These are phyloP conservation scores for Eufriesea mexicana DNA, from an alignment of 1,140 invertebrate genomes.

Conservation along the genomic window DNA sequence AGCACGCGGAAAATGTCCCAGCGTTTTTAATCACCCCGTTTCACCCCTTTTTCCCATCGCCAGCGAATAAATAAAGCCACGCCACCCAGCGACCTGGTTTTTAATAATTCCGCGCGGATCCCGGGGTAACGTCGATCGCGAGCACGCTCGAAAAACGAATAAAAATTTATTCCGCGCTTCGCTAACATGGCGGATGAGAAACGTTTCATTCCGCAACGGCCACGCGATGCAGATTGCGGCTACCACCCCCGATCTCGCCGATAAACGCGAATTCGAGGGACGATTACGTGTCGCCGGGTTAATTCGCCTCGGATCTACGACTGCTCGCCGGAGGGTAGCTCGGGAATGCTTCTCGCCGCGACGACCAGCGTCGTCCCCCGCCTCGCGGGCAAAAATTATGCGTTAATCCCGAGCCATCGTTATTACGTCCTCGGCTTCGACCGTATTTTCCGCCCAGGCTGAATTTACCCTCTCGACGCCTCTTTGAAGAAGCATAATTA, in stretches of 20 bases:
- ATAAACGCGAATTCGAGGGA: slow-evolving; percentile 45
- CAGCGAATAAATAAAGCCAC: not conserved
- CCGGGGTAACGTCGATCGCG: not conserved
- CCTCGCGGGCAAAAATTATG: slow-evolving; percentile 19
- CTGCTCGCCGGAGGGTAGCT: slow-evolving; percentile 12
- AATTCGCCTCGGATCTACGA: slow-evolving; percentile 22
- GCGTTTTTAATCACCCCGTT: slow-evolving; percentile 3
- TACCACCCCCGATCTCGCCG: not conserved
- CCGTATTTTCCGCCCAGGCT: no score
- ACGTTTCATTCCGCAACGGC: not conserved
- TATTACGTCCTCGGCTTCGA: not conserved
- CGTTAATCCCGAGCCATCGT: not conserved
- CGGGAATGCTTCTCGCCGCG: not conserved
- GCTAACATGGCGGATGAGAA: not conserved
- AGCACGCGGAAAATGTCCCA: not conserved
- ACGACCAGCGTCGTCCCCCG: no score
- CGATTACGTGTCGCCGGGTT: slow-evolving; percentile 41
- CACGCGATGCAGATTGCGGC: no score
- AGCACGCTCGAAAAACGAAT: slow-evolving; percentile 24
- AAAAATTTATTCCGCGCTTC: slow-evolving; percentile 36
- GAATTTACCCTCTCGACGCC: not conserved
- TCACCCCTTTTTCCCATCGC: not conserved
- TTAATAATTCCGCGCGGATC: slow-evolving; percentile 15
- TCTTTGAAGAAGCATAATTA: no score
- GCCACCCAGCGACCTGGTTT: slow-evolving; percentile 12